Evolutionary conservation across 1,140 invertebrate genomes (phyloP).

Genomic region (Cydia splendana): DNA sequence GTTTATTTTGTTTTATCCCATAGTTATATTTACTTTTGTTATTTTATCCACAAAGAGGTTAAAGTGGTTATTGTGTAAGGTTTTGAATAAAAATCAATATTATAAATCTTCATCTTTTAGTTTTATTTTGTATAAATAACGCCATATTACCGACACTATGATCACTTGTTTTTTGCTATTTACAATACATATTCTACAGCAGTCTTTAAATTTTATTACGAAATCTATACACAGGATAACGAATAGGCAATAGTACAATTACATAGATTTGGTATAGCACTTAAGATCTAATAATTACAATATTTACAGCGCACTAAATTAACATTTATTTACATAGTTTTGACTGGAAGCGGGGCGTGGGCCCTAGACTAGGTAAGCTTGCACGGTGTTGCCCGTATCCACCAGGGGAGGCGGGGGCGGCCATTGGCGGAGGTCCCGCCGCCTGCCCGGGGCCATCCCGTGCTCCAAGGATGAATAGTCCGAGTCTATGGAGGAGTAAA

Average conservation of each 20-base stretch:
- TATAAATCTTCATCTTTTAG: slow-evolving; percentile 74
- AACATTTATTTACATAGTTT: slow-evolving; percentile 39
- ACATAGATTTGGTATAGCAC: slow-evolving; percentile 78
- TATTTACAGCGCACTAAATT: slow-evolving; percentile 61
- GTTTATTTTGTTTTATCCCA: neutral
- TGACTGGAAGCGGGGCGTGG: slow-evolving; percentile 71
- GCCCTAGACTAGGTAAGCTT: slow-evolving; percentile 77
- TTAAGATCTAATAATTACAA: slow-evolving; percentile 76
- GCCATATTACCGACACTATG: slow-evolving; percentile 73
- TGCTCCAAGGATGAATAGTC: slow-evolving; percentile 84
- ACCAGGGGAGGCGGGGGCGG: slow-evolving; percentile 70
- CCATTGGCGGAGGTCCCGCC: slow-evolving; percentile 72
- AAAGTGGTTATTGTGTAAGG: neutral
- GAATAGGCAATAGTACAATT: slow-evolving; percentile 76
- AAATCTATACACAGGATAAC: slow-evolving; percentile 78
- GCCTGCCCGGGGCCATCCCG: slow-evolving; percentile 72
- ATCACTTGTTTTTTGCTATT: slow-evolving; percentile 77
- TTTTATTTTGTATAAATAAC: slow-evolving; percentile 78
- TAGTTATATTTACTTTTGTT: neutral
- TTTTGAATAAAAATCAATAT: slow-evolving; percentile 56
- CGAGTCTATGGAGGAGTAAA: slow-evolving; percentile 93
- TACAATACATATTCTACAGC: slow-evolving; percentile 78
- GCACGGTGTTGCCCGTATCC: slow-evolving; percentile 70
- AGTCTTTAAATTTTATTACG: slow-evolving; percentile 78
- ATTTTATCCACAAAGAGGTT: neutral